Base-by-base conservation (phyloP, 2,888 invertebrate species). In the Alsophila aescularia region DNA sequence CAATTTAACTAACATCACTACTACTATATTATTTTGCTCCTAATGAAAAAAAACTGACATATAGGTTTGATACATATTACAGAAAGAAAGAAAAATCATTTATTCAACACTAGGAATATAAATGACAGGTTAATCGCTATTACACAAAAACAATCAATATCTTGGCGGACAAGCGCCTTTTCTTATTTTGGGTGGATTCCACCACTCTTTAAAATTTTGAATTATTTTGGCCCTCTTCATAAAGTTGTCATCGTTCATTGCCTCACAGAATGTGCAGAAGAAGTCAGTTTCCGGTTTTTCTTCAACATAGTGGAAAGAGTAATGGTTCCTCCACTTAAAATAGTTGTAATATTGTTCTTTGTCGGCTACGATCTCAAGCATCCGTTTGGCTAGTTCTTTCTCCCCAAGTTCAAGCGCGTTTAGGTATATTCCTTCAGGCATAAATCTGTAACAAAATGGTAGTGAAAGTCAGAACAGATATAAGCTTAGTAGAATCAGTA, bases 291-390 rank as follows among this genome's bases (percentile, higher is more conserved):
- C 70, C 0, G 66, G 60, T 0, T 52, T 59, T 21, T 71, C 69
- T 5, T 68, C 64, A 0, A 56, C 45, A 1, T 48, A 18, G 35
- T 72, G 64, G 36, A 61, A 74, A 0, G 69, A 65, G 42, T 77
- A 77, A 54, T 75, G 60, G 15, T 70, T 73, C 39, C 60, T 66
- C 77, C 76, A 78, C 42, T 56, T 70, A 37, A 77, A 75, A 45
- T 62, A 73, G 4, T 64, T 55, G 31, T 65, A 60, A 50, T 75
- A 77, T 37, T 51, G 52, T 2, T 67, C 59, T 15, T 64, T 65
- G 36, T 75, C 57, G 1, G 64, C 54, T 6, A 67, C 64, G 8
- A 75, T 58, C 18, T 69, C 58, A 10, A 62, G 32, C 66, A 77
- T 75, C 29, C 64, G 42, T n/a, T 52, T 44, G 0, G 72, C 76